Base-by-base conservation (phyloP, 2,888 invertebrate genomes). In the Agrochola lychnidis region DNA sequence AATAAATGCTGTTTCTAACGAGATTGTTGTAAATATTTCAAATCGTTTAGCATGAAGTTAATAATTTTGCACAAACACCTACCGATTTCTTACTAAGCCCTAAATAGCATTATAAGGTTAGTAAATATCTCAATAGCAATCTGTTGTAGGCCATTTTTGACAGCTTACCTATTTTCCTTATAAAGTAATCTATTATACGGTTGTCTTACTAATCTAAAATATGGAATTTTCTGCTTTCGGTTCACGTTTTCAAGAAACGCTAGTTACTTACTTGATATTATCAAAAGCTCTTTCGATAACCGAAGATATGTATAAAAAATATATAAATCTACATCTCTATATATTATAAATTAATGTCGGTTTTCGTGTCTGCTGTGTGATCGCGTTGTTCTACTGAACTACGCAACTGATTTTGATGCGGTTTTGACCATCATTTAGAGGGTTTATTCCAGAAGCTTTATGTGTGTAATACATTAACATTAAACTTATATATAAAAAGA, bases 161-260 rank as follows among this genome's bases (percentile, higher is more conserved):
- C 16, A 22, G 40, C 5, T 14, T 14, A 51, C 12, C 19, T 14
- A 30, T 40, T 62, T 74, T n/a, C 40, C 48, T 42, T 48, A n/a
- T 10, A 56, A 4, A 53, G 14, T 53, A 40, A 56, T 51, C 0
- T 77, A 30, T 10, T 36, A 42, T 12, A 7, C 0, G 4, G 25
- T 56, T 70, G 36, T 56, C 53, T 14, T 36, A 40, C 14, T 30
- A 78, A 16, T 30, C 16, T 25, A 30, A 62, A 77, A 48, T 78
- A 14, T 59, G 25, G 59, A 61, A 76, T 68, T 40, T 57, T 3
- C 22, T 45, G 53, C 9, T 22, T 12, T 12, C 40, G 4, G 10
- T 45, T 30, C 2, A 25, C 25, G 19, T 64, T 25, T 45, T 25
- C 64, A 19, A 25, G 45, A 45, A 45, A 6, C 22, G 10, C 10